Conservation (phyloP, 2,797 vertebrate genomes). For the Karalla daura region DNA sequence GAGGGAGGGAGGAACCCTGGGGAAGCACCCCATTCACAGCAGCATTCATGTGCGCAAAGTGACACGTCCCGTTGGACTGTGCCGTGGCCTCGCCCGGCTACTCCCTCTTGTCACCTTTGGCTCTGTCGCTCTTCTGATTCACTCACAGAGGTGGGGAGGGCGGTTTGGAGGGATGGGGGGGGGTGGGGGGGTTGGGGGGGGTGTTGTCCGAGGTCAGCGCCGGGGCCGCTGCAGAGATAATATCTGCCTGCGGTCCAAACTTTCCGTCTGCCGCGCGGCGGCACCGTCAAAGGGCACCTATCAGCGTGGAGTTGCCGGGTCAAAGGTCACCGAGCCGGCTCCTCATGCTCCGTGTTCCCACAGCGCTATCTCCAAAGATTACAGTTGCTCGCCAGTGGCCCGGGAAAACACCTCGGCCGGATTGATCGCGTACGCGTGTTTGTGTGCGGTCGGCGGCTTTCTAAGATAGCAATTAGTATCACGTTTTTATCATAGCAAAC, state of each 20-base stretch:
- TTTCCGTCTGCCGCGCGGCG: not conserved
- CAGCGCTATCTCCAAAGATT: conserved; percentile 43
- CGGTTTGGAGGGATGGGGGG: no score
- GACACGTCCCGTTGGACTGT: conserved; percentile 2
- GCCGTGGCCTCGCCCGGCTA: not conserved
- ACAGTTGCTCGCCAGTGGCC: not conserved
- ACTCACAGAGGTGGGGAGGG: no score
- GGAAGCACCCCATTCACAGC: conserved; percentile 56
- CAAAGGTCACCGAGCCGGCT: conserved; percentile 57
- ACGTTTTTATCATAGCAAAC: no score
- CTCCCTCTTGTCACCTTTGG: not conserved
- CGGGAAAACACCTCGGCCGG: conserved; percentile 15
- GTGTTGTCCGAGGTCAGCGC: conserved; percentile 8
- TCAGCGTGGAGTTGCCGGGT: conserved; percentile 29
- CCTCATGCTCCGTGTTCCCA: conserved; percentile 21
- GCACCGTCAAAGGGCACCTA: conserved; percentile 38
- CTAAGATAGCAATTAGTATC: no score
- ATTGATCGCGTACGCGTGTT: no score
- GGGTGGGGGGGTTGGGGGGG: no score
- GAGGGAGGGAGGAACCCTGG: conserved; percentile 21
- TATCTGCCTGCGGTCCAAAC: not conserved
- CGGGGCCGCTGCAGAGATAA: not conserved
- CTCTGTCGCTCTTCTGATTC: not conserved
- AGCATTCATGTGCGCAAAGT: conserved; percentile 17
- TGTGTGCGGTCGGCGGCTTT: no score